Base-by-base conservation (phyloP, 2,888 invertebrate genomes). In the Trichopria drosophilae region DNA sequence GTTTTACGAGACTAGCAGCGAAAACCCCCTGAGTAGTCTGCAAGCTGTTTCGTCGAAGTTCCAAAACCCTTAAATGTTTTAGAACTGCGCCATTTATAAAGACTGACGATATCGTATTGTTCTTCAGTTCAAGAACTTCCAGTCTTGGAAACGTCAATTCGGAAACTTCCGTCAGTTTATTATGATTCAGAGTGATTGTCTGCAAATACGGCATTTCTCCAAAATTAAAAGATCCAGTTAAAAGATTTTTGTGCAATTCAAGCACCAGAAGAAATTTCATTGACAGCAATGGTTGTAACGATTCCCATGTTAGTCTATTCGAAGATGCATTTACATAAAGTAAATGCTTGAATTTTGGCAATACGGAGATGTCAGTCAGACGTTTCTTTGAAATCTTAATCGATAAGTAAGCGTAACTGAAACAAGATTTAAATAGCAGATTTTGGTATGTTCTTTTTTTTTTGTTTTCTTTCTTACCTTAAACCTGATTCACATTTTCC, bases 321-420 rank as follows among this genome's bases (percentile, higher is more conserved):
- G 79, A 74, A 4, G 82, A 82, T 1, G 84, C 73, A 55, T 84
- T 79, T 2, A 84, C 68, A 58, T 80, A 83, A 45, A 83, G 76
- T 2, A 84, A n/a, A n/a, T n/a, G n/a, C n/a, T n/a, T n/a, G n/a
- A n/a, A n/a, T n/a, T n/a, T n/a, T n/a, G n/a, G n/a, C n/a, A n/a
- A n/a, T n/a, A n/a, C n/a, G n/a, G n/a, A n/a, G n/a, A n/a, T n/a
- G n/a, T n/a, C n/a, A n/a, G n/a, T n/a, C n/a, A n/a, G n/a, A n/a
- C n/a, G n/a, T n/a, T n/a, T n/a, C n/a, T n/a, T n/a, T n/a, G n/a
- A n/a, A n/a, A n/a, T n/a, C n/a, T n/a, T n/a, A n/a, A n/a, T n/a
- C n/a, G n/a, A n/a, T n/a, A n/a, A n/a, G n/a, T n/a, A n/a, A n/a
- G n/a, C n/a, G n/a, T n/a, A n/a, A n/a, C n/a, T n/a, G n/a, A n/a